A percentile compares a stretch with the other conserved stretches of the same genome.
phyloP scores from a whole-genome alignment of 1,140 invertebrate species.

The Procambarus clarkii region DNA sequence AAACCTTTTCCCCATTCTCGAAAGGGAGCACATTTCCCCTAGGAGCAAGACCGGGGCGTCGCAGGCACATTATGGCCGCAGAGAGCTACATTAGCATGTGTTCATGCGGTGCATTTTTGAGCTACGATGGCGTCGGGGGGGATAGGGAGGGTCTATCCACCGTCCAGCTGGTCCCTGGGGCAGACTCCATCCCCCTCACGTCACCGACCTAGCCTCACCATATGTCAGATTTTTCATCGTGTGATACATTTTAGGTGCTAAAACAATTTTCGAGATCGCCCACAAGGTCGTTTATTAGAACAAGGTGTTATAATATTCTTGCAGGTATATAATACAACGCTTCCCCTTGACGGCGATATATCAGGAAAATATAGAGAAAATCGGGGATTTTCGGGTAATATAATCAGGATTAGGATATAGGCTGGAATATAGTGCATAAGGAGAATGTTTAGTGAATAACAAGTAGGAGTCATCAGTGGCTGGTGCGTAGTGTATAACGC shows the following conservation, averaged over 20 bases:
- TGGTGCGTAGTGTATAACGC: background rate
- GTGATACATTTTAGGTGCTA: conserved; percentile 12
- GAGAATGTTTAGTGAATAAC: no score
- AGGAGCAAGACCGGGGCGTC: background rate
- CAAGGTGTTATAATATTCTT: background rate
- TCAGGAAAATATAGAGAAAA: background rate
- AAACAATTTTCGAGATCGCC: conserved; percentile 29
- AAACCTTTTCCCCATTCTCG: background rate
- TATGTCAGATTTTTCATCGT: conserved; percentile 34
- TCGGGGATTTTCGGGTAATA: no score
- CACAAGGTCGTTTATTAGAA: background rate
- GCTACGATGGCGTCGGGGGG: background rate
- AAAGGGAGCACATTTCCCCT: background rate
- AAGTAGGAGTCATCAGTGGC: background rate
- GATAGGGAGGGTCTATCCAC: background rate
- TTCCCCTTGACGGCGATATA: no score
- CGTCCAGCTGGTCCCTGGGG: background rate
- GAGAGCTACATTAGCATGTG: conserved; percentile 4
- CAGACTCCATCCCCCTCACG: background rate
- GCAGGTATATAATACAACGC: background rate
- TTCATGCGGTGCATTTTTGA: background rate
- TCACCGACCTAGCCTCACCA: background rate
- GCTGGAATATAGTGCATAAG: no score
- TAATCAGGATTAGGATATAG: background rate
- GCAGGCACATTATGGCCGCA: background rate